phyloP scores from a whole-genome alignment of 1,140 invertebrate species.

The Vanessa tameamea region DNA sequence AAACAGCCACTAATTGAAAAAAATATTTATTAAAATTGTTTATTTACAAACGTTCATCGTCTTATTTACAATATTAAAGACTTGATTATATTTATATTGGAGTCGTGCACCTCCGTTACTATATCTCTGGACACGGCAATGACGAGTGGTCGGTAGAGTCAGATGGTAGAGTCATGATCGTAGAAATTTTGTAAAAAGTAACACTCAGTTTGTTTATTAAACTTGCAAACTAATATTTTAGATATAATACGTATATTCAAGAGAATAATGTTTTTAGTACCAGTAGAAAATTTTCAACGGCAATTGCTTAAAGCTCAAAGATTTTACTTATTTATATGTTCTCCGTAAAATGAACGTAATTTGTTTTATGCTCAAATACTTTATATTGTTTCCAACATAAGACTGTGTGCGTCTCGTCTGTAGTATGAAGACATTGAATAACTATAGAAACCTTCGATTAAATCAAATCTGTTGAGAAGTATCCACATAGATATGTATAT shows the following conservation, averaged over 20 bases:
- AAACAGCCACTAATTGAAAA: background rate
- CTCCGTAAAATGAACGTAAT: conserved; percentile 18
- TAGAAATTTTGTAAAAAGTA: background rate
- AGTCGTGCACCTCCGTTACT: background rate
- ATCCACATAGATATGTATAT: conserved; percentile 9
- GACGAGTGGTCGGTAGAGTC: conserved; percentile 7
- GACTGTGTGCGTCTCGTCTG: conserved; percentile 46
- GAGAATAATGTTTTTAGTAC: conserved; percentile 2
- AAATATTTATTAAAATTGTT: background rate
- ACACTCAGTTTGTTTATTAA: background rate
- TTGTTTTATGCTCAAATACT: conserved; percentile 40
- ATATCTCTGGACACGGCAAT: background rate
- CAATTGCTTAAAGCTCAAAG: conserved; percentile 30
- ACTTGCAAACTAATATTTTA: conserved; percentile 2
- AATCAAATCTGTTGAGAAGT: background rate
- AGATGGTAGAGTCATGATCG: background rate
- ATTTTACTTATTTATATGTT: conserved; percentile 16
- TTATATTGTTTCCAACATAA: conserved; percentile 43
- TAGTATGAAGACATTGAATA: conserved; percentile 38
- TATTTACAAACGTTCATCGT: background rate
- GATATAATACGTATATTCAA: conserved; percentile 10
- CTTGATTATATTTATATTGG: background rate
- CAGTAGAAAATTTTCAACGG: background rate
- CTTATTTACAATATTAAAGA: background rate
- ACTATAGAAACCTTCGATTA: background rate